Conservation (phyloP, 2,797 vertebrate genomes). For the Podarcis siculus region DNA sequence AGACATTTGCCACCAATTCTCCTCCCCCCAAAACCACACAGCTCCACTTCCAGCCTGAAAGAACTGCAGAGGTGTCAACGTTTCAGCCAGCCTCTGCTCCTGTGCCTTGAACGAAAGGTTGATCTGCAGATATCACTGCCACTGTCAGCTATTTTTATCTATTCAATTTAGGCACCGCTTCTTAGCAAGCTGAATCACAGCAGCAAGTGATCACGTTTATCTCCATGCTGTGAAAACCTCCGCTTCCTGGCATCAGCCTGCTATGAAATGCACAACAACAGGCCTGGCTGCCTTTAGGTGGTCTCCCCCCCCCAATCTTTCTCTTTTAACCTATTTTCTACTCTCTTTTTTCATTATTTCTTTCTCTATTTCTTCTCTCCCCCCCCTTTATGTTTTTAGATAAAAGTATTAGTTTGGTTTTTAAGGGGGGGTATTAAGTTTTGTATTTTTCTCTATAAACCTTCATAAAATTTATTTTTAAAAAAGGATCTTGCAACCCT, state of each 20-base stretch:
- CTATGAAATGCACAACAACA: not conserved
- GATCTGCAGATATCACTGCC: not conserved
- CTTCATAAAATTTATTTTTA: too few relatives aligned
- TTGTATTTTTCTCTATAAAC: too few relatives aligned
- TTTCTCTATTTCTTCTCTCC: too few relatives aligned
- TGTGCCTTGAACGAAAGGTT: not conserved
- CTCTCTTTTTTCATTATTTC: too few relatives aligned
- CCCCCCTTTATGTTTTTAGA: too few relatives aligned
- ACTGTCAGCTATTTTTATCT: constrained; percentile 21
- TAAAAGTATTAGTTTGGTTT: too few relatives aligned
- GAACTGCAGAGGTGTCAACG: not conserved
- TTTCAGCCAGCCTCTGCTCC: not conserved
- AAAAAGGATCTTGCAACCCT: not conserved
- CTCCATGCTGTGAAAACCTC: constrained; percentile 10
- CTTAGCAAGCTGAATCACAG: constrained; percentile 15
- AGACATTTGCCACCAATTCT: not conserved
- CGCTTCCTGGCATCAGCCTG: not conserved
- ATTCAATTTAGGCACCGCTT: not conserved
- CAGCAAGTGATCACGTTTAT: not conserved
- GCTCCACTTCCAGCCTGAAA: not conserved
- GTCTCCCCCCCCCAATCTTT: too few relatives aligned
- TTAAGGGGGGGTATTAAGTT: too few relatives aligned
- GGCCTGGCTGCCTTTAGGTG: too few relatives aligned
- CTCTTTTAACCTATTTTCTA: too few relatives aligned
- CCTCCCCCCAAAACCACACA: not conserved